These are phyloP conservation scores for Leptinotarsa rubiginosa DNA, from an alignment of 2,888 invertebrate species.

Conservation along the genomic window DNA sequence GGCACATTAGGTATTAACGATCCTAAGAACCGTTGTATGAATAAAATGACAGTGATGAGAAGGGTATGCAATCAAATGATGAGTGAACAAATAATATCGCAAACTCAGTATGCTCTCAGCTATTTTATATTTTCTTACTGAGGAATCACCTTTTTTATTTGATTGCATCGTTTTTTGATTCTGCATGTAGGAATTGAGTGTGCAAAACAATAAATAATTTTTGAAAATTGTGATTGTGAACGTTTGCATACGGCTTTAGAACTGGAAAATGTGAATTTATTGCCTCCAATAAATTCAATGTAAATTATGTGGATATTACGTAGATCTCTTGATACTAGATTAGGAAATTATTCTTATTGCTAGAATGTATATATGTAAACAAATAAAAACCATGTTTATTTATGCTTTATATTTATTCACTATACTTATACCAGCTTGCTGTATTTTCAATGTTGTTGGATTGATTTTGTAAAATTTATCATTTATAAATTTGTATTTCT, in stretches of 20 bases:
- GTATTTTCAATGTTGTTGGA: conserved; percentile 59
- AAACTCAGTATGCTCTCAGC: background rate
- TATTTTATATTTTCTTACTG: conserved; percentile 12
- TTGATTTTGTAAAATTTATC: conserved; percentile 57
- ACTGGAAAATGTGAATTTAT: conserved; percentile 48
- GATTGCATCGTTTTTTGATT: conserved; percentile 13
- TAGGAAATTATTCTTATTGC: conserved; percentile 53
- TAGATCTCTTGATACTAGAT: conserved; percentile 60
- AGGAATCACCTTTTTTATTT: conserved; percentile 4
- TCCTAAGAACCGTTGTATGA: background rate
- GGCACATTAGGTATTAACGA: conserved; percentile 34
- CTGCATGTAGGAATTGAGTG: conserved; percentile 38
- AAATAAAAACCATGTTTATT: conserved; percentile 53
- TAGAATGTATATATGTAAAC: conserved; percentile 58
- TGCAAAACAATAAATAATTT: conserved; percentile 49
- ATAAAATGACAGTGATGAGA: background rate
- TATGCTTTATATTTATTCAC: conserved; percentile 59
- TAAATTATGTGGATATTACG: conserved; percentile 67
- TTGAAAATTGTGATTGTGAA: conserved; percentile 45
- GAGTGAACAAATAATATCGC: conserved; percentile 13
- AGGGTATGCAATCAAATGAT: conserved; percentile 12
- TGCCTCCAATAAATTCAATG: conserved; percentile 65
- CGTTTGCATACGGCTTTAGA: conserved; percentile 49
- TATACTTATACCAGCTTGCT: conserved; percentile 54
- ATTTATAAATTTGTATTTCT: conserved; percentile 59